Evolutionary conservation across 2,113 vertebrate genomes (phyloP), one percentile per base, ranked within the genome.

Genomic region (Sphaerodactylus townsendi): DNA sequence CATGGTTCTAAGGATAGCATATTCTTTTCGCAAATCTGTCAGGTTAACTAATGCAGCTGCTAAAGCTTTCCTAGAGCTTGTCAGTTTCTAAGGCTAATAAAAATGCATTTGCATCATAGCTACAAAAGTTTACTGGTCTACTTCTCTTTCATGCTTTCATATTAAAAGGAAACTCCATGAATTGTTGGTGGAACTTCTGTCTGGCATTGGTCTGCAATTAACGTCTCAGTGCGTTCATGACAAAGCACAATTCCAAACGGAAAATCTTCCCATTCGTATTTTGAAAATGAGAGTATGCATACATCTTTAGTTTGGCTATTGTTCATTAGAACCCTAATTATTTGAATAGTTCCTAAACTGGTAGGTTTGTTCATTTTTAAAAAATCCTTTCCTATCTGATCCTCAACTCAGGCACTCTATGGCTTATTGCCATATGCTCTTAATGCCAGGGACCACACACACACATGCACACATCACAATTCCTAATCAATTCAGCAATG

Each of bases 11-110:
- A 96, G 92, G 92, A 95, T 93, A 94, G 90, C 95, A 92, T 93
- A 93, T 89, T 94, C 94, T 90, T 94, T 96, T 95, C 92, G 93
- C 94, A 96, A 95, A 93, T 93, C 95, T 97, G 96, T 96, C 95
- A 94, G 95, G 88, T 95, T 95, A 95, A 95, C 93, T 91, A 92
- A 95, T 77, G 94, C 87, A 84, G 92, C 89, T 81, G 83, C 79
- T 87, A 85, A 95, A 92, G 92, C 90, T 92, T 90, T 90, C 88
- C 90, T 13, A n/a, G 86, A 86, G 84, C 87, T 85, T 85, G 88
- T 91, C 93, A 91, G 92, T 35, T 89, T 87, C 88, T 87, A 85
- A 86, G 78, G 89, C 84, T 89, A 92, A 87, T 86, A 85, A 92
- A 93, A 93, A 90, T 68, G 75, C 80, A 66, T 89, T 87, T 91